Base-by-base conservation (phyloP, 2,113 vertebrate genomes). In the Picathartes gymnocephalus region DNA sequence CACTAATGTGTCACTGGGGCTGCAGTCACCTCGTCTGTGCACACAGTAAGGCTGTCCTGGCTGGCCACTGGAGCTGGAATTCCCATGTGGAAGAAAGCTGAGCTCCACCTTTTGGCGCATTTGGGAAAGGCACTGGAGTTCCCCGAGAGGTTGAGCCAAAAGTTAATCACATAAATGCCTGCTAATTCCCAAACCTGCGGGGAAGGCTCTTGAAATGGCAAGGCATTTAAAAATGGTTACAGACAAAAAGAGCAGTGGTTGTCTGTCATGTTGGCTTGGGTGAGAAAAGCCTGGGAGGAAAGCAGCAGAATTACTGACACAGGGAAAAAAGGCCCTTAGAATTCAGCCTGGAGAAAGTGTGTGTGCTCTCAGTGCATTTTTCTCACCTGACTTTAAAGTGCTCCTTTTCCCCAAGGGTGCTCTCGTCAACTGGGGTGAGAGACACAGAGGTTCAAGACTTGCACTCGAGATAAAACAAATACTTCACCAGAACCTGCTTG, bases 21-120 rank as follows among this genome's bases (percentile, higher is more conserved):
- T 89, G 70, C 70, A 76, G 79, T 25, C 62, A 61, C 87, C 70
- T 74, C 70, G 39, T 19, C 35, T n/a, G 58, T 48, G 61, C 39
- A 1, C 21, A 11, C 27, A 2, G 6, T 1, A 1, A 24, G 22
- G 15, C 23, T 47, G 24, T 81, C 70, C 66, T 20, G 53, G 60
- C 61, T 5, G 6, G 30, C 9, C 6, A 0, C 76, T 48, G 65
- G 57, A 10, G 65, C 1, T 50, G 64, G 44, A 81, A 85, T 88
- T 93, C 92, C 80, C 45, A 7, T 15, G 51, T 70, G 81, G 69
- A 68, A 60, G 68, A 82, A 81, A 33, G 85, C 23, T 77, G 92
- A 93, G 96, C 95, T 94, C 94, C 96, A 95, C 76, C 95, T 97
- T 57, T 95, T 53, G 96, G 90, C 2, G 1, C 7, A 5, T 77